Conservation (phyloP, 2,113 vertebrate species). For the Cygnus buccinator region DNA sequence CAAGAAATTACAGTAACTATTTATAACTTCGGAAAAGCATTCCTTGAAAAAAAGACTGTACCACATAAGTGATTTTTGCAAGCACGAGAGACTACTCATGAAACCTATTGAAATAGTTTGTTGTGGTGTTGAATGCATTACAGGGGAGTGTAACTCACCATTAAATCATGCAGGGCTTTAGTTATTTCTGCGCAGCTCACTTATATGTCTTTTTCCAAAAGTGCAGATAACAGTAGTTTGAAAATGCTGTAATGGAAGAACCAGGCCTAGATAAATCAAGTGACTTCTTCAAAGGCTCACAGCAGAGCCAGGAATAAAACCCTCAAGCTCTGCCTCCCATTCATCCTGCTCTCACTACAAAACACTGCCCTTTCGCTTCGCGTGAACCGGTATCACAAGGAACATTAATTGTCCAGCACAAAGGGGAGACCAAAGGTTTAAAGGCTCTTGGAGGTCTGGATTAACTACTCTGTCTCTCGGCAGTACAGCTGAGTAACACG, state of each 20-base stretch:
- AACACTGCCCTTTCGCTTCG: slow-evolving; percentile 9
- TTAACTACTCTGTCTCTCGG: not conserved
- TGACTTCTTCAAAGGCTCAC: slow-evolving; percentile 49
- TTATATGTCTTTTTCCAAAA: not conserved
- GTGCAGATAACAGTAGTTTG: not conserved
- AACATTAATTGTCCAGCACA: slow-evolving; percentile 46
- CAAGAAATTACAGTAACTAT: not conserved
- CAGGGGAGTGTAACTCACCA: not conserved
- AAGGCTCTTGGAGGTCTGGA: not conserved
- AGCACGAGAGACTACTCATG: not conserved
- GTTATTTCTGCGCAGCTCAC: not conserved
- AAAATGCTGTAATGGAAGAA: slow-evolving; percentile 13
- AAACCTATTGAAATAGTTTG: not conserved
- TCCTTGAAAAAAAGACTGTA: not conserved
- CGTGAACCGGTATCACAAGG: slow-evolving; percentile 10
- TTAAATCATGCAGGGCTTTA: not conserved
- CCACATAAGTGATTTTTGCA: not conserved
- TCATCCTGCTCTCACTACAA: slow-evolving; percentile 14
- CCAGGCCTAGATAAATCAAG: slow-evolving; percentile 44
- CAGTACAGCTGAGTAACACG: not conserved
- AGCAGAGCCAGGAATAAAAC: slow-evolving; percentile 34
- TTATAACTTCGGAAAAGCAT: not conserved
- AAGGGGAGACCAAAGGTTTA: slow-evolving; percentile 29
- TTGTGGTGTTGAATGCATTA: not conserved
- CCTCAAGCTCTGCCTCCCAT: not conserved